Evolutionary conservation across 1,140 invertebrate genomes (phyloP), one percentile per base, ranked within the genome.

Genomic region (Himalopsyche phryganea): DNA sequence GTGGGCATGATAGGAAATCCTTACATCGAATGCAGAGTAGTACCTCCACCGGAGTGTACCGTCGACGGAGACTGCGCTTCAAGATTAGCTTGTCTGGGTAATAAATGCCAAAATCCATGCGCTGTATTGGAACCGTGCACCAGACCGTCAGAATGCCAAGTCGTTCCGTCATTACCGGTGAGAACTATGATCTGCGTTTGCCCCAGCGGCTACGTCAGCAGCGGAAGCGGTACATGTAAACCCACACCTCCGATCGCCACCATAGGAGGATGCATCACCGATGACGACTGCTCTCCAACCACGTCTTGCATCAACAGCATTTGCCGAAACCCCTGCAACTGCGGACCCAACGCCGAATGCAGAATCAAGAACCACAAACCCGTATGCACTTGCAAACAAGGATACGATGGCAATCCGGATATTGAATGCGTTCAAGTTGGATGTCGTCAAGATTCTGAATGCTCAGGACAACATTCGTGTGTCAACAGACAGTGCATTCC

Each of bases 151-250:
- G 81, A 84, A 38, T 96, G 93, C 69, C 81, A 87, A 71, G 91
- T 94, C 0, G 81, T 89, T 15, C 82, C 88, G 9, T 89, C 90
- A 1, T 70, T 86, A 14, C 91, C 92, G 0, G 86, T 94, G 1
- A 80, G 91, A 41, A 93, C 91, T 0, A 92, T 95, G 89, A 80
- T 91, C 9, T 96, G 93, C 66, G 81, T 88, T 0, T 95, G 92
- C 67, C 91, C 91, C 14, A 85, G 85, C 55, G 90, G 91, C n/a
- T 94, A 92, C 64, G 83, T 92, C 0, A 91, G 88, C 69, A 86
- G 84, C 63, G 89, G 90, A 50, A 91, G 85, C 65, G 91, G 89
- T 45, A 84, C 83, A 36, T 91, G 90, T 68, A 82, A 85, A 55
- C 81, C 89, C 1, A 84, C 84, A 1, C 83, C 79, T 32, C 81